Evolutionary conservation across 2,113 vertebrate species (phyloP).

Genomic region (Cololabis saira): DNA sequence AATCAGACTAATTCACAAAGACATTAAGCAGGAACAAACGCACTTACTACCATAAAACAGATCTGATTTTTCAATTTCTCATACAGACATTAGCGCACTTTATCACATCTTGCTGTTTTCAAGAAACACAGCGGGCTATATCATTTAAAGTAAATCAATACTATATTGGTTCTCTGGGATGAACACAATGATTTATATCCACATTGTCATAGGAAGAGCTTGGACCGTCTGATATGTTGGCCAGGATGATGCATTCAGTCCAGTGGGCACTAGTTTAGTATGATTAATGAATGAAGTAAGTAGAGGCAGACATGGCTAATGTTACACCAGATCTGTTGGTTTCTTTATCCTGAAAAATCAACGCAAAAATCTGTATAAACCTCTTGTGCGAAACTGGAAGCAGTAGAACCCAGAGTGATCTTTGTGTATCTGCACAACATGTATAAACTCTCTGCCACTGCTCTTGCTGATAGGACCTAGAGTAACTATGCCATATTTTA

Average conservation of each 20-base stretch:
- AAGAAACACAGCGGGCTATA: slow-evolving; percentile 32
- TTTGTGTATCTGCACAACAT: neutral
- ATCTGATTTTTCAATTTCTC: neutral
- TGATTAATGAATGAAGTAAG: slow-evolving; percentile 82
- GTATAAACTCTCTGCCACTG: neutral
- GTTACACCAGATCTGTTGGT: slow-evolving; percentile 34
- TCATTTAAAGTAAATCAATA: slow-evolving; percentile 67
- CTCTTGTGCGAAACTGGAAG: slow-evolving; percentile 7
- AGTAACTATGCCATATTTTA: slow-evolving; percentile 19
- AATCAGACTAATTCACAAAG: slow-evolving; percentile 5
- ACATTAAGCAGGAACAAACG: neutral
- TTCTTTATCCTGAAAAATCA: slow-evolving; percentile 35
- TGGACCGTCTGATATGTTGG: slow-evolving; percentile 60
- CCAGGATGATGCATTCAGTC: slow-evolving; percentile 67
- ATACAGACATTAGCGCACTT: slow-evolving; percentile 20
- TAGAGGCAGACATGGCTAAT: slow-evolving; percentile 61
- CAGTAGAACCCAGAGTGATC: neutral
- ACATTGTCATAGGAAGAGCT: slow-evolving; percentile 59
- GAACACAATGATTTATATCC: slow-evolving; percentile 75
- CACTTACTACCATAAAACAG: slow-evolving; percentile 14
- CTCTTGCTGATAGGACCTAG: neutral
- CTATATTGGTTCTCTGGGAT: slow-evolving; percentile 61
- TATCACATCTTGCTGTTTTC: slow-evolving; percentile 42
- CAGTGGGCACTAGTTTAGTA: slow-evolving; percentile 37
- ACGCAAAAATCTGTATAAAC: neutral